phyloP scores from a whole-genome alignment of 2,888 invertebrate species.

The Malachius bipustulatus region DNA sequence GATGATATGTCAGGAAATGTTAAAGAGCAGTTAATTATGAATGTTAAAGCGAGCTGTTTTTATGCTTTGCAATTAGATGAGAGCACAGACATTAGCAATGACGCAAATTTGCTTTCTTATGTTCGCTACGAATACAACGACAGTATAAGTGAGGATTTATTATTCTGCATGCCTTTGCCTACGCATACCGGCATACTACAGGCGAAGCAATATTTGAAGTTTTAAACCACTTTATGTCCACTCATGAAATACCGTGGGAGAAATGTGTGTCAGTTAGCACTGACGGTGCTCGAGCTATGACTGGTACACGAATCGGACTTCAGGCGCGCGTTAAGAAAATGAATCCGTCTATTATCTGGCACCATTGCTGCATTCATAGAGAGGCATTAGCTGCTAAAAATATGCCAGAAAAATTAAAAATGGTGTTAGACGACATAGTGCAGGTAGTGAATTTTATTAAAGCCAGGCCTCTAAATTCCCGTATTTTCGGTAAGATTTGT shows the following conservation, averaged over 20 bases:
- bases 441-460: constrained; percentile 15
- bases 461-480: constrained; percentile 11
- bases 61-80: constrained; percentile 21
- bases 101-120: constrained; percentile 15
- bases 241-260: constrained; percentile 17
- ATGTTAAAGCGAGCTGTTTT: constrained; percentile 16
- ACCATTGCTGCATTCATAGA: constrained; percentile 15
- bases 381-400: constrained; percentile 10
- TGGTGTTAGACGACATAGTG: constrained; percentile 11
- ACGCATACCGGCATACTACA: constrained; percentile 14
- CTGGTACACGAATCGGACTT: constrained; percentile 15
- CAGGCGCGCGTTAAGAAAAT: constrained; percentile 14
- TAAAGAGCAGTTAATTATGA: constrained; percentile 15
- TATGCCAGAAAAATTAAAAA: constrained; percentile 13
- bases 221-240: constrained; percentile 10
- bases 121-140: too few species aligned
- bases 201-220: constrained; percentile 15
- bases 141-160: constrained; percentile 15
- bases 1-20: constrained; percentile 14
- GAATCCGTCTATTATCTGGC: constrained; percentile 15
- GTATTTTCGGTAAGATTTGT: constrained; percentile 14
- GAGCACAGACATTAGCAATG: constrained; percentile 16
- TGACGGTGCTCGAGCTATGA: constrained; percentile 19
- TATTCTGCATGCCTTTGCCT: constrained; percentile 15
- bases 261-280: constrained; percentile 18